phyloP scores from a whole-genome alignment of 2,797 vertebrate genomes.

The Xenentodon cancila region DNA sequence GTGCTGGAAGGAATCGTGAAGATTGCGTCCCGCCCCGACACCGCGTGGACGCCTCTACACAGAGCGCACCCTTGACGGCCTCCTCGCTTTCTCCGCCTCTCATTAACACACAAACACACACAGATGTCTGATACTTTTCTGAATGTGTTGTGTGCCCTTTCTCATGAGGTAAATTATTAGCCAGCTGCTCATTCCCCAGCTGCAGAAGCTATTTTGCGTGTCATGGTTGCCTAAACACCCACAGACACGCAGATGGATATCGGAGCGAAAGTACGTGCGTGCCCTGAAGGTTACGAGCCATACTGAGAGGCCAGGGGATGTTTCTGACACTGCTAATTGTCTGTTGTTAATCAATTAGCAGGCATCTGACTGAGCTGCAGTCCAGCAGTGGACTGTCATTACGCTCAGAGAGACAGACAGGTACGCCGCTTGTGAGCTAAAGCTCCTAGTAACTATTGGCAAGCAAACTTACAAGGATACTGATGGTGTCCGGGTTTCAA shows the following conservation, averaged over 20 bases:
- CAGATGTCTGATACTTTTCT: conserved; percentile 64
- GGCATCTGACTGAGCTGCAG: conserved; percentile 59
- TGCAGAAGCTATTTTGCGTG: conserved; percentile 41
- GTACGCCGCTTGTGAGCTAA: conserved; percentile 30
- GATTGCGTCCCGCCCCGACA: conserved; percentile 34
- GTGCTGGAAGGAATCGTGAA: conserved; percentile 44
- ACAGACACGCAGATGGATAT: conserved; percentile 11
- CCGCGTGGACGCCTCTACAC: background rate
- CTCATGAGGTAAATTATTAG: conserved; percentile 65
- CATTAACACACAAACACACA: conserved; percentile 54
- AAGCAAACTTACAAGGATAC: conserved; percentile 4
- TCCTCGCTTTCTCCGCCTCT: conserved; percentile 42
- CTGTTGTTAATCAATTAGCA: conserved; percentile 74
- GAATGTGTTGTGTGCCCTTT: conserved; percentile 39
- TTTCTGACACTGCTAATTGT: conserved; percentile 57
- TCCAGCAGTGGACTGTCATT: conserved; percentile 49
- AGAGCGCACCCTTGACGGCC: conserved; percentile 45
- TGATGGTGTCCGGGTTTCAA: conserved; percentile 6
- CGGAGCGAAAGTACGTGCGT: conserved; percentile 26
- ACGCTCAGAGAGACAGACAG: conserved; percentile 40
- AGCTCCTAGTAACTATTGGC: conserved; percentile 39
- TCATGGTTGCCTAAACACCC: conserved; percentile 31
- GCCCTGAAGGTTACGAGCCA: conserved; percentile 51
- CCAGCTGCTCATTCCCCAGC: conserved; percentile 70
- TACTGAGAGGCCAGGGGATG: conserved; percentile 50